Evolutionary conservation across 2,113 vertebrate genomes (phyloP).

Genomic region (Mastomys coucha): DNA sequence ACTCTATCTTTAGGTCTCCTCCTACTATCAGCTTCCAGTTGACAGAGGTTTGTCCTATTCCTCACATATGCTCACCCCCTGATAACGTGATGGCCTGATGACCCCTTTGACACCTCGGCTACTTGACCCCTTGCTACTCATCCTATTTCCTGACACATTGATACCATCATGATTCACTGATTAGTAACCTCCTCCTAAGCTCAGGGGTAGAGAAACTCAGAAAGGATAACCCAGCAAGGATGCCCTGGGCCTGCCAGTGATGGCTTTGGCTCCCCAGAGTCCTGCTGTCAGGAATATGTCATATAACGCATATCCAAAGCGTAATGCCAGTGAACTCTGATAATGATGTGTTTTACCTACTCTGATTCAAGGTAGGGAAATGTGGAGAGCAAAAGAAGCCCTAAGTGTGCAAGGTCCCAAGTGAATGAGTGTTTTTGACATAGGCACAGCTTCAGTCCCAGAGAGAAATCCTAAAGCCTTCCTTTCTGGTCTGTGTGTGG

Average conservation of each 20-base stretch:
- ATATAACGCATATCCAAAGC: not conserved
- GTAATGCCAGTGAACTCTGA: not conserved
- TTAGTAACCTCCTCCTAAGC: not conserved
- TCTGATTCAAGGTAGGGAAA: not conserved
- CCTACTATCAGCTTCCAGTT: rapidly evolving
- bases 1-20: not conserved
- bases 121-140: not conserved
- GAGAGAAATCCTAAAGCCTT: not conserved
- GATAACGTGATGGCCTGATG: too few relatives aligned
- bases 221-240: not conserved
- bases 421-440: not conserved
- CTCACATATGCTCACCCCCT: not conserved
- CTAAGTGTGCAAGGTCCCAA: not conserved
- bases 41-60: not conserved
- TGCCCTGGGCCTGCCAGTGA: not conserved
- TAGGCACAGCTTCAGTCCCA: not conserved
- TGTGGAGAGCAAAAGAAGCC: not conserved
- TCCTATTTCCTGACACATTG: not conserved
- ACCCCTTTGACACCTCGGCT: not conserved
- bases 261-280: not conserved
- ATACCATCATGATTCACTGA: not conserved
- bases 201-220: not conserved
- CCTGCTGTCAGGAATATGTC: not conserved
- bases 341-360: not conserved
- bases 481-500: not conserved